Percentiles rank a stretch among this genome's conserved stretches.
Evolutionary conservation across 1,140 invertebrate genomes (phyloP).

Genomic region (Anagrus nilaparvatae): DNA sequence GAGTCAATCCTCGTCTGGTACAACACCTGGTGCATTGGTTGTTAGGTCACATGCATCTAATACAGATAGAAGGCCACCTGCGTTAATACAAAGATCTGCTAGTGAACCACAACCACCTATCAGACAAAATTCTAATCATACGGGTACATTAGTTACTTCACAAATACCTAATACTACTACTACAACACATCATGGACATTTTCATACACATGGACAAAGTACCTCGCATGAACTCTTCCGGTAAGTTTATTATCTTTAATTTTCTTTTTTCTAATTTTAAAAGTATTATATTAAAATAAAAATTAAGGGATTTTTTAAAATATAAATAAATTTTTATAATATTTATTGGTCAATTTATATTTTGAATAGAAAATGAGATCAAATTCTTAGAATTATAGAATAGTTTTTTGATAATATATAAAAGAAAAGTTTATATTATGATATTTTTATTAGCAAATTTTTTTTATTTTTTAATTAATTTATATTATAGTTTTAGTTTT

Average conservation of each 20-base stretch:
- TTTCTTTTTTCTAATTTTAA: no score
- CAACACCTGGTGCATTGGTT: constrained; percentile 34
- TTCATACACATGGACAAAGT: constrained; percentile 15
- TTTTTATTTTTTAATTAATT: no score
- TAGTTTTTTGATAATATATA: no score
- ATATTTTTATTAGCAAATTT: no score
- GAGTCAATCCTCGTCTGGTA: constrained; percentile 30
- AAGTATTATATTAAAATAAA: no score
- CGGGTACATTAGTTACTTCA: constrained; percentile 31
- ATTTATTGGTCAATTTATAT: no score
- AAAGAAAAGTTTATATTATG: no score
- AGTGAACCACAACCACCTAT: constrained; percentile 46
- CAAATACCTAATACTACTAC: constrained; percentile 34
- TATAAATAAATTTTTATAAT: no score
- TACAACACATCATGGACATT: not conserved
- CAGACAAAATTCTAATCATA: constrained; percentile 39
- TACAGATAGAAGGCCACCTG: constrained; percentile 34
- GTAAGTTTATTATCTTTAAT: constrained; percentile 20
- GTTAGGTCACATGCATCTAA: constrained; percentile 5
- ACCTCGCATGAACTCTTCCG: constrained; percentile 38
- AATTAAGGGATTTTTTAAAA: no score
- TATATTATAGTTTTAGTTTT: no score
- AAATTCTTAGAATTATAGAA: no score
- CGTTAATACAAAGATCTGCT: constrained; percentile 49
- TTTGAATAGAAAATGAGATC: no score